These are phyloP conservation scores for Cheilosia scutellata DNA, from an alignment of 2,888 invertebrate genomes.

Conservation along the genomic window DNA sequence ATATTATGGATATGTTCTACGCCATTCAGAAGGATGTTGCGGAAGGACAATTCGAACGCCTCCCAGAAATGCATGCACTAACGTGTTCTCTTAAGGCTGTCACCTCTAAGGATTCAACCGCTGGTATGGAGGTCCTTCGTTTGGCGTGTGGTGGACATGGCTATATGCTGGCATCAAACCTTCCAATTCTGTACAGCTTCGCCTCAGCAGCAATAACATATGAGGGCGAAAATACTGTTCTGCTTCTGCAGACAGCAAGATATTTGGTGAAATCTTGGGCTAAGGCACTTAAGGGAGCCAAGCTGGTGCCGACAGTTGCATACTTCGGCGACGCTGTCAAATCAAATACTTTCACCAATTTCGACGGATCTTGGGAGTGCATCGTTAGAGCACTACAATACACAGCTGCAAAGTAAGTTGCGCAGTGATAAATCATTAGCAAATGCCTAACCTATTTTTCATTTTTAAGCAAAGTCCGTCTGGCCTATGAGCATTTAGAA, in stretches of 20 bases:
- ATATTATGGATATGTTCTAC: constrained; percentile 89
- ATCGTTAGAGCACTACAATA: constrained; percentile 84
- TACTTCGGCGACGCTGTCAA: constrained; percentile 85
- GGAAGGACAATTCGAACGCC: constrained; percentile 89
- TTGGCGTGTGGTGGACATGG: constrained; percentile 98
- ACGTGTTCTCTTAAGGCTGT: constrained; percentile 96
- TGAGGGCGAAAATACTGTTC: constrained; percentile 98
- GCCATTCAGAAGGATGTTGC: constrained; percentile 91
- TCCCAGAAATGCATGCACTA: constrained; percentile 94
- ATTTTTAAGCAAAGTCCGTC: constrained; percentile 88
- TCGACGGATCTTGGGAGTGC: constrained; percentile 80
- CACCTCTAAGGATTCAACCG: constrained; percentile 88
- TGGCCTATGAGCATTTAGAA: constrained; percentile 89
- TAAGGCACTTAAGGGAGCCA: constrained; percentile 86
- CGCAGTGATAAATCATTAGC: constrained; percentile 33
- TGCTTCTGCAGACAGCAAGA: constrained; percentile 94
- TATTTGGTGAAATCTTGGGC: constrained; percentile 92
- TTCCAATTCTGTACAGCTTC: constrained; percentile 91
- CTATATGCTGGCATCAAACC: constrained; percentile 92
- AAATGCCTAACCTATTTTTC: fast-evolving
- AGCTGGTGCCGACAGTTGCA: constrained; percentile 88
- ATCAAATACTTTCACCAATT: constrained; percentile 77
- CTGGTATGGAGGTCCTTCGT: constrained; percentile 91
- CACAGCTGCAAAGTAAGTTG: constrained; percentile 83
- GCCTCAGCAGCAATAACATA: constrained; percentile 95